Conservation (phyloP, 2,888 invertebrate species). For the Steromphala cineraria region DNA sequence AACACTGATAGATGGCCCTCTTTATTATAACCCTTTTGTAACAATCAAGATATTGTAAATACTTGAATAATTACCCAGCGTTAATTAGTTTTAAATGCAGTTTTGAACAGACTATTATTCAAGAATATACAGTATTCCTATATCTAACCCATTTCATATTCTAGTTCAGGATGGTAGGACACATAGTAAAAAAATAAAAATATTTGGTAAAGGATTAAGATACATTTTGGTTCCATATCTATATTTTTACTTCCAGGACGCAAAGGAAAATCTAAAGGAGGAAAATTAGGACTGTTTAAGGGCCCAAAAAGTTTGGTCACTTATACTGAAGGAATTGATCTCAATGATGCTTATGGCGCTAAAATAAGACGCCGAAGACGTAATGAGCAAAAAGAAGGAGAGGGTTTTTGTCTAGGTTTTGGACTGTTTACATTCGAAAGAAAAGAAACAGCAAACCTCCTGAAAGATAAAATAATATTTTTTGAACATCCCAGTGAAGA, state of each 20-base stretch:
- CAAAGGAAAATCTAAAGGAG: conserved; percentile 34
- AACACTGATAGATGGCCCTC: too few species aligned
- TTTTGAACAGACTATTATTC: too few species aligned
- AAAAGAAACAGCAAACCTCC: conserved; percentile 49
- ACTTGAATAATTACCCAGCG: too few species aligned
- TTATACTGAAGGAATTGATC: conserved; percentile 31
- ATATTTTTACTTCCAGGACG: neutral
- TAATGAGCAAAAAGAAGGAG: conserved; percentile 47
- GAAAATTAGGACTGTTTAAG: conserved; percentile 32
- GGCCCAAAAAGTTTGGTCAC: conserved; percentile 27
- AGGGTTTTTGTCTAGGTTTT: conserved; percentile 53
- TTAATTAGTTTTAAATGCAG: too few species aligned
- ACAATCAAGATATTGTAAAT: too few species aligned
- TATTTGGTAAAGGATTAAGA: too few species aligned
- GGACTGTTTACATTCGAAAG: conserved; percentile 40
- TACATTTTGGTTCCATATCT: too few species aligned
- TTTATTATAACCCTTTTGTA: too few species aligned
- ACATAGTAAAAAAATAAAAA: too few species aligned
- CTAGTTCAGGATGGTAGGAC: too few species aligned
- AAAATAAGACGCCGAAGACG: conserved; percentile 50
- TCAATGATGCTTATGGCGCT: conserved; percentile 54
- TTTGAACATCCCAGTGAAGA: conserved; percentile 67
- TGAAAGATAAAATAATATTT: conserved; percentile 49
- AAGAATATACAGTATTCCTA: too few species aligned
- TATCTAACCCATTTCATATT: too few species aligned